phyloP scores from a whole-genome alignment of 1,140 invertebrate species.

The Neodiprion fabricii region DNA sequence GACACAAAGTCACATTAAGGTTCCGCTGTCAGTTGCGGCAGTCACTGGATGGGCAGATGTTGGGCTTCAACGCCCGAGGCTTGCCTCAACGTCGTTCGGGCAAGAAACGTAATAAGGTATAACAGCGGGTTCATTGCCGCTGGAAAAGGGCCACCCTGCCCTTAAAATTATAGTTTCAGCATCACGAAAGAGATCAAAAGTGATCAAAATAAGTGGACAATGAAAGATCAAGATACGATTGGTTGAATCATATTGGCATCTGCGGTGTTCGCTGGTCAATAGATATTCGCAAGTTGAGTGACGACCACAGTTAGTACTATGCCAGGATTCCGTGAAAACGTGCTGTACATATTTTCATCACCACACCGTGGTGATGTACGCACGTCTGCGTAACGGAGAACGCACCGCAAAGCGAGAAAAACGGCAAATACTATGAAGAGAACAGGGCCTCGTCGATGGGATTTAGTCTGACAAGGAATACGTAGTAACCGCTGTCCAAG shows the following conservation, averaged over 20 bases:
- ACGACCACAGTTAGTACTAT: too few relatives aligned
- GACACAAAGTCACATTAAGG: background rate
- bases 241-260: too few relatives aligned
- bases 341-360: too few relatives aligned
- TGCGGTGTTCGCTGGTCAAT: too few relatives aligned
- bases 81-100: slow-evolving; percentile 23
- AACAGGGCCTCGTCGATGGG: slow-evolving; percentile 23
- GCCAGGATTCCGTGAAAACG: too few relatives aligned
- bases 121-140: background rate
- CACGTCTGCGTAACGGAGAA: background rate
- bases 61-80: slow-evolving; percentile 6
- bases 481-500: slow-evolving; percentile 12
- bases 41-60: slow-evolving; percentile 17
- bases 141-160: background rate
- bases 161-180: too few relatives aligned
- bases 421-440: slow-evolving; percentile 24
- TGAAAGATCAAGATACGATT: too few relatives aligned
- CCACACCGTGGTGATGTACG: slow-evolving; percentile 11
- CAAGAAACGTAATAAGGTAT: slow-evolving; percentile 31
- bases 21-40: background rate
- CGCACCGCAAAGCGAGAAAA: slow-evolving; percentile 23
- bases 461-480: slow-evolving; percentile 35
- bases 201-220: too few relatives aligned
- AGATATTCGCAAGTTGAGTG: too few relatives aligned
- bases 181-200: too few relatives aligned